These are phyloP conservation scores for Apodemia mormo DNA, from an alignment of 2,888 invertebrate genomes.

Conservation along the genomic window DNA sequence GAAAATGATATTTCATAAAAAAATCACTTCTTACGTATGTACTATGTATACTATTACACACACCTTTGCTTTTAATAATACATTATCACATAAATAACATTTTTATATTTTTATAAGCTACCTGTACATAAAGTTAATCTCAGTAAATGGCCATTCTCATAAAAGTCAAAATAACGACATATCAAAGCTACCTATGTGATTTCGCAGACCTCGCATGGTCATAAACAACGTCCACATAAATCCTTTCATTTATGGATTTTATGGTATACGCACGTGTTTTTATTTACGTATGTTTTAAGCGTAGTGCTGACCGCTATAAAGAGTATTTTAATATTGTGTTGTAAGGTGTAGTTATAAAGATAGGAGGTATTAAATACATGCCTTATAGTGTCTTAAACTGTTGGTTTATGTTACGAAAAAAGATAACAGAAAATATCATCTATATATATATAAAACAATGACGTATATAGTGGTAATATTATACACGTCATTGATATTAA, in stretches of 20 bases:
- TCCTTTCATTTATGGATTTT: constrained; percentile 34
- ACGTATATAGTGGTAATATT: no score
- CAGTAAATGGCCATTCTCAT: constrained; percentile 29
- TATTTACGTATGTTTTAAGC: constrained; percentile 21
- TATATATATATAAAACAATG: no score
- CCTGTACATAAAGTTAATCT: constrained; percentile 31
- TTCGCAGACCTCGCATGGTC: constrained; percentile 25
- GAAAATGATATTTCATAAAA: no score
- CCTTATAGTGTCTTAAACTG: background rate
- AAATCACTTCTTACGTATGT: no score
- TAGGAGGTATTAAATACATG: background rate
- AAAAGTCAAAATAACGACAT: constrained; percentile 32
- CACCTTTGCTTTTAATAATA: background rate
- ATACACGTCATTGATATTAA: no score
- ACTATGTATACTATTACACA: no score
- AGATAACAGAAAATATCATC: no score
- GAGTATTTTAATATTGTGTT: constrained; percentile 4
- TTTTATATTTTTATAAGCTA: background rate
- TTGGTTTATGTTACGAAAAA: background rate
- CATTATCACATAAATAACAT: background rate
- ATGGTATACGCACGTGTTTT: constrained; percentile 29
- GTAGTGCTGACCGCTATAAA: constrained; percentile 17
- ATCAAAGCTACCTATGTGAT: constrained; percentile 34
- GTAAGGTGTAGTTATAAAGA: background rate
- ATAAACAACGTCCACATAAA: constrained; percentile 34